These are phyloP conservation scores for Diplolepis rosae DNA, from an alignment of 2,888 invertebrate genomes.

Conservation along the genomic window DNA sequence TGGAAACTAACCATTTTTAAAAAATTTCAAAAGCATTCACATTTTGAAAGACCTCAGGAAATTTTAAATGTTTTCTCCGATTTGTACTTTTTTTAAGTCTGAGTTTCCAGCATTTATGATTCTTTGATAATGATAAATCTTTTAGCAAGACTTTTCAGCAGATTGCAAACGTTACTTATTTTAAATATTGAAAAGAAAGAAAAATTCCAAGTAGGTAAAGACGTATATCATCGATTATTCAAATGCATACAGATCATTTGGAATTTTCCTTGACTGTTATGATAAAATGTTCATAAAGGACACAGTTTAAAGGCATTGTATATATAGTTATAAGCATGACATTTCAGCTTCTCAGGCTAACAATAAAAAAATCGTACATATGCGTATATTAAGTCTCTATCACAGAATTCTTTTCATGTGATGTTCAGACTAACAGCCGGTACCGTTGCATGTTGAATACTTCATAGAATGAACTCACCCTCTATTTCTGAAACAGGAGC, in stretches of 20 bases:
- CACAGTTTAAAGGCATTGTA: constrained; percentile 45
- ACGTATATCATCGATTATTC: constrained; percentile 7
- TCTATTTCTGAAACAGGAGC: constrained; percentile 39
- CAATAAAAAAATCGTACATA: constrained; percentile 41
- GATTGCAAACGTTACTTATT: no score
- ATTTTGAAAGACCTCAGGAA: no score
- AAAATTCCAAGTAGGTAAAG: no score
- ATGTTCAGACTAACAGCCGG: constrained; percentile 51
- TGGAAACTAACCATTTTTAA: no score
- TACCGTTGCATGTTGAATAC: constrained; percentile 58
- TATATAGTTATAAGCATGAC: constrained; percentile 44
- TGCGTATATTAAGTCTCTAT: constrained; percentile 12
- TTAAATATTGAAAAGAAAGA: no score
- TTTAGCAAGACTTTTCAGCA: no score
- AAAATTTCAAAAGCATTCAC: no score
- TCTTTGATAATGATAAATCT: no score
- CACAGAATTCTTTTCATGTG: constrained; percentile 49
- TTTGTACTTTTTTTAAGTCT: no score
- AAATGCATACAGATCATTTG: not conserved
- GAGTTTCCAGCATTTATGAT: no score
- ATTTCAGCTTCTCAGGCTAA: constrained; percentile 31
- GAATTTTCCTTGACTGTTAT: constrained; percentile 25
- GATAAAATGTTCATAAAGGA: constrained; percentile 46
- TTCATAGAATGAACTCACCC: constrained; percentile 50
- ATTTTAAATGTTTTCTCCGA: no score